Base-by-base conservation (phyloP, 2,797 vertebrate genomes). In the Arnoldichthys spilopterus region DNA sequence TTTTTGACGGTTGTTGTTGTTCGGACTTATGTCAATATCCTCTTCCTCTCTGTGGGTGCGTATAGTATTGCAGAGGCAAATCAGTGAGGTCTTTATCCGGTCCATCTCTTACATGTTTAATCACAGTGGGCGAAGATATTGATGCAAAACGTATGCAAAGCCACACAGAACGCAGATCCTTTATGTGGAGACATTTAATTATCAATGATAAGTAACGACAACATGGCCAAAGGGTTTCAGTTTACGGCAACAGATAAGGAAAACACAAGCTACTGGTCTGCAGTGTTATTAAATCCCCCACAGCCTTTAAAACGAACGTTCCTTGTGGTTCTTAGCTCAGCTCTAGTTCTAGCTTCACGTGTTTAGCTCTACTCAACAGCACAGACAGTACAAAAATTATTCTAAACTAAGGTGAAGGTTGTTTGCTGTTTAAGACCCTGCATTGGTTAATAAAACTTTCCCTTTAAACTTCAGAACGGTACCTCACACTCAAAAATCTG, bases 81-180 rank as follows among this genome's bases (percentile, higher is more conserved):
- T 26, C 59, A 24, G 18, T 0, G 13, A 51, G 1, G 22, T 3
- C 16, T 22, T 54, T 45, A 45, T 49, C 53, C 15, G 4, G 9
- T 16, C 15, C n/a, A 28, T 45, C 53, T 72, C 22, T 20, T 18
- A 58, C 54, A 30, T 15, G 18, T 26, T 68, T 61, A 32, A 58
- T 74, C 64, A 22, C 54, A 11, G 49, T 53, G n/a, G 53, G 61
- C 34, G 16, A 49, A 28, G 28, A 32, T 49, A 40, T 30, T 56
- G 1, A 63, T 37, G 71, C 22, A 78, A 73, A 77, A 45, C 20
- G 49, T 15, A 81, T 68, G 62, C 80, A 77, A 81, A 81, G 58
- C 18, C 56, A 8, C 16, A 22, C 45, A 51, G 26, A 30, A 68
- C 28, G 30, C 76, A 22, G 53, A 40, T 67, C 18, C 32, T 9